phyloP scores from a whole-genome alignment of 2,797 vertebrate genomes.

The Myotis vivesi region DNA sequence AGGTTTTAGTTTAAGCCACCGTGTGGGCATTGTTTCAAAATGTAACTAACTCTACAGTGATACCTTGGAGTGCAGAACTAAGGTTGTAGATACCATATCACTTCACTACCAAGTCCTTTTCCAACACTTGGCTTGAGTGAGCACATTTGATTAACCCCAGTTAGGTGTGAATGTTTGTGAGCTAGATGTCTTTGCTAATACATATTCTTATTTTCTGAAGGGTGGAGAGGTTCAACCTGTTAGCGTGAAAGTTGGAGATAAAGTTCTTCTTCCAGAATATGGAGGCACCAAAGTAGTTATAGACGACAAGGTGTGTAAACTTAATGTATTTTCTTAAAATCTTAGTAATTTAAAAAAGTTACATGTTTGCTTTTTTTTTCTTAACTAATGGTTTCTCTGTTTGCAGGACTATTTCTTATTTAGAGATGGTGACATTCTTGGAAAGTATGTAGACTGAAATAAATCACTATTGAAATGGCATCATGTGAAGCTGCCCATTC shows the following conservation, averaged over 20 bases:
- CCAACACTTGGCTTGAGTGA: background rate
- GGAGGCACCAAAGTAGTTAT: slow-evolving; percentile 96
- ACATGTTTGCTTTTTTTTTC: background rate
- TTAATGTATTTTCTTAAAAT: background rate
- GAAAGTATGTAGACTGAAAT: slow-evolving; percentile 93
- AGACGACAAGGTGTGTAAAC: slow-evolving; percentile 92
- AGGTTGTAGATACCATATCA: background rate
- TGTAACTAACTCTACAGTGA: background rate
- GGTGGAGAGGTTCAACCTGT: slow-evolving; percentile 89
- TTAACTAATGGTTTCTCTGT: slow-evolving; percentile 26
- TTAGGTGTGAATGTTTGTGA: background rate
- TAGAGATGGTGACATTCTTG: slow-evolving; percentile 96
- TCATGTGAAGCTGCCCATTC: slow-evolving; percentile 83
- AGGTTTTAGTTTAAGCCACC: slow-evolving; percentile 24
- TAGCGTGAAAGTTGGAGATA: slow-evolving; percentile 95
- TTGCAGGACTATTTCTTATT: slow-evolving; percentile 97
- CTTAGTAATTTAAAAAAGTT: background rate
- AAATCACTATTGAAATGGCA: slow-evolving; percentile 78
- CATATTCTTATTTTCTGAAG: slow-evolving; percentile 79
- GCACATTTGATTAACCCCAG: background rate
- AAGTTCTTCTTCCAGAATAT: slow-evolving; percentile 96
- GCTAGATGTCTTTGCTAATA: background rate
- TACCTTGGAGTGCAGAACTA: background rate
- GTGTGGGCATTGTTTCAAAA: background rate
- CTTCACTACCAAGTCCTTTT: background rate